Base-by-base conservation (phyloP, 2,888 invertebrate species). In the Cerastis rubricosa region DNA sequence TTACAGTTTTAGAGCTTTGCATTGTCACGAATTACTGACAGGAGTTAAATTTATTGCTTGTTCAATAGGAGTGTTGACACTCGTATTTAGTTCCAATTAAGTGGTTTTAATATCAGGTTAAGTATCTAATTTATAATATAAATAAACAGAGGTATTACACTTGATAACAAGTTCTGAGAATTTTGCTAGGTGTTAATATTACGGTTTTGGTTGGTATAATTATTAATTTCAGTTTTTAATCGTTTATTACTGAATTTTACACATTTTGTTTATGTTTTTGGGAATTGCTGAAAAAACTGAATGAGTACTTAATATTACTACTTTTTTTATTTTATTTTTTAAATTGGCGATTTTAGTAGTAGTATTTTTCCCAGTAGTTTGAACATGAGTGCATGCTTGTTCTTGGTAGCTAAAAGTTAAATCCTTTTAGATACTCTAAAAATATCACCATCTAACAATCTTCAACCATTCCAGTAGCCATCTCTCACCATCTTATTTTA, bases 81-180 rank as follows among this genome's bases (percentile, higher is more conserved):
- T 87, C 79, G 76, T 78, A 84, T 69, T 69, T 63, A 64, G 25
- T 73, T 17, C 68, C 72, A 78, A 81, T 83, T 85, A 81, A 76
- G 72, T 75, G 57, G 69, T 77, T 87, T 73, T 51, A 69, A 77
- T 79, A 83, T 80, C 77, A 68, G 63, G 19, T 59, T 43, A 40
- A 40, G 51, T 49, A 49, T 9, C 25, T 61, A 40, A 78, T 25
- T 35, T 49, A 59, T 49, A 35, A 19, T 51, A 45, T 2, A 35
- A 43, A 35, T 63, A 51, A 63, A 70, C 61, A 47, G 49, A 14
- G 61, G 35, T 45, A 12, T n/a, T 14, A 25, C 11, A 22, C 51
- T 73, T 47, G 19, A 22, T 73, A 47, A 40, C 8, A 29, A 29
- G n/a, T 72, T 59, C 43, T 57, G 3, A 8, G 80, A 65, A 80